A percentile compares a stretch with the other conserved stretches of the same genome.
Conservation (phyloP, 2,888 invertebrate species). For the Gymnoscelis rufifasciata region DNA sequence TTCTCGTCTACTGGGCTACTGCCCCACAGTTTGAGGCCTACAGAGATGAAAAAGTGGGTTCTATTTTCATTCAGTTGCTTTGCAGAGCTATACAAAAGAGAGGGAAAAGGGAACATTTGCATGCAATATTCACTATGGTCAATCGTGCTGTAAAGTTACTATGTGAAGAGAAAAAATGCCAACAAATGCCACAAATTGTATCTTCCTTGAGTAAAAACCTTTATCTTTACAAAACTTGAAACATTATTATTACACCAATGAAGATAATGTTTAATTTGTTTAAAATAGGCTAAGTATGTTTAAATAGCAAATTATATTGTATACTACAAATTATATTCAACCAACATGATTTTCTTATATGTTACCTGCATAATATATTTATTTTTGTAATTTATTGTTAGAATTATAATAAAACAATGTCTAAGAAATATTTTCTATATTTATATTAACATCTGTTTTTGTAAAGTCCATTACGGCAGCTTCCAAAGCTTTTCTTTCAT, state of each 20-base stretch:
- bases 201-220: conserved; percentile 59
- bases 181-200: conserved; percentile 59
- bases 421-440: conserved; percentile 61
- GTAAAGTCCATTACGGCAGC: conserved; percentile 67
- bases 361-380: no score
- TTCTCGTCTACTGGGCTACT: conserved; percentile 66
- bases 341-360: no score
- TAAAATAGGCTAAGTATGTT: no score
- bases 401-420: conserved; percentile 11
- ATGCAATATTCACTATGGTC: conserved; percentile 62
- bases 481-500: conserved; percentile 79
- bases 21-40: conserved; percentile 65
- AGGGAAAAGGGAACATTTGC: conserved; percentile 48
- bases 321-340: no score
- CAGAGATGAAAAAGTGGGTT: conserved; percentile 52
- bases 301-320: no score
- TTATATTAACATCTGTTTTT: conserved; percentile 66
- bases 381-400: no score
- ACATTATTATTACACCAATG: no score
- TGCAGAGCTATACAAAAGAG: conserved; percentile 45
- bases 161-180: conserved; percentile 38
- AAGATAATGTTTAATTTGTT: not conserved
- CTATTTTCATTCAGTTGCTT: conserved; percentile 63
- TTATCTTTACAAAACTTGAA: conserved; percentile 47
- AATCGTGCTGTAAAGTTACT: conserved; percentile 44